Base-by-base conservation (phyloP, 2,113 vertebrate genomes). In the Benthochromis sp. region DNA sequence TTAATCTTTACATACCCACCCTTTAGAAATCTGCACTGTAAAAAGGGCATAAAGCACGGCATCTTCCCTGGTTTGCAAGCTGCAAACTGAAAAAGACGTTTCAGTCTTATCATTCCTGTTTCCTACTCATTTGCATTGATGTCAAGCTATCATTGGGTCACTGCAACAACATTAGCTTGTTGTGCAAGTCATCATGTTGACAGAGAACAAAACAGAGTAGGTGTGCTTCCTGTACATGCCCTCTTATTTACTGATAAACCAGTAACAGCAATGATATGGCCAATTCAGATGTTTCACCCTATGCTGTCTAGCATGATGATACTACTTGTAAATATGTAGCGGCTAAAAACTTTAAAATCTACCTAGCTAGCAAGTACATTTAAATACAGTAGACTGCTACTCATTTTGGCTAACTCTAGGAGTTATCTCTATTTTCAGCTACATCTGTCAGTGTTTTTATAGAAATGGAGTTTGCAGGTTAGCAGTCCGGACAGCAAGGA, bases 141-240 rank as follows among this genome's bases (percentile, higher is more conserved):
- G 43, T 13, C 2, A 78, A 78, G 13, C 5, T 45, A 73, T 73
- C 13, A 24, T 4, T 19, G 43, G 43, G 9, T 29, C 43, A 47
- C 36, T 47, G 40, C 69, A 76, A 76, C 40, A 76, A 76, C 45
- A 78, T 8, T 19, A 50, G 71, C 27, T 17, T 50, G 16, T 78
- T 78, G 45, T 1, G 16, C 10, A 29, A 31, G 43, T 78, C 71
- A 31, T 78, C 71, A 50, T 50, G 16, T 78, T 17, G 71, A 50
- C 0, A 29, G 16, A 19, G 24, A 47, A 50, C 6, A 50, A 50
- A 78, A 50, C 16, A 78, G 24, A 31, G 43, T 31, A 78, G 2
- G 43, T 50, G 43, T 76, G 24, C 43, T 50, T 78, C 71, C 3
- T 1, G 1, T 21, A 76, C 69, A 29, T 47, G 69, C 13, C 14